Percentiles rank a stretch among this genome's conserved stretches.
Conservation (phyloP, 1,140 invertebrate genomes). For the Drosophila sulfurigaster region DNA sequence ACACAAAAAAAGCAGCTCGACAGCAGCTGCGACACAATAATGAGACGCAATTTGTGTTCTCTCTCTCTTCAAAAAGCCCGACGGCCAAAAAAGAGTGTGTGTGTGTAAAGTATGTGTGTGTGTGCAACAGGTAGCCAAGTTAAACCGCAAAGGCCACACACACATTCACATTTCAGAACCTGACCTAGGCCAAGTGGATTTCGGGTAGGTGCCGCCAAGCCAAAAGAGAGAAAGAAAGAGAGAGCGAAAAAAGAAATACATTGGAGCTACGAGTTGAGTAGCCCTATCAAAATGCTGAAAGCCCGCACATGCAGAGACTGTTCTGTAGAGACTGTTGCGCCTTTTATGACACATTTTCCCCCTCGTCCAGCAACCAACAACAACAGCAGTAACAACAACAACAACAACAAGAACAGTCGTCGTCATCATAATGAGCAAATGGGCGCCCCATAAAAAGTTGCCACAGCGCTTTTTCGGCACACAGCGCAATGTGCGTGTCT, state of each 20-base stretch:
- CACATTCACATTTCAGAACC: slow-evolving; percentile 50
- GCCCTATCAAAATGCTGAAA: slow-evolving; percentile 47
- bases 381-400: slow-evolving; percentile 12
- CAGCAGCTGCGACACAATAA: slow-evolving; percentile 64
- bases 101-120: slow-evolving; percentile 1
- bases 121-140: slow-evolving; percentile 71
- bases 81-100: slow-evolving; percentile 4
- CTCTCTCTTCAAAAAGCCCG: slow-evolving; percentile 35
- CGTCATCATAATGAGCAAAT: slow-evolving; percentile 57
- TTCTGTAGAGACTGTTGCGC: slow-evolving; percentile 33
- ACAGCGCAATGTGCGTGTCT: slow-evolving; percentile 46
- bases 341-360: slow-evolving; percentile 55
- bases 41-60: slow-evolving; percentile 56
- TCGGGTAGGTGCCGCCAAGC: slow-evolving; percentile 66
- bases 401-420: slow-evolving; percentile 24
- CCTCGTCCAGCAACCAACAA: background rate
- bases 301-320: slow-evolving; percentile 43
- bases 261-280: slow-evolving; percentile 41
- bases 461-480: slow-evolving; percentile 40
- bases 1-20: slow-evolving; percentile 13
- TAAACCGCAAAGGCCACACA: slow-evolving; percentile 73
- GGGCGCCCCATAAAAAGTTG: slow-evolving; percentile 59
- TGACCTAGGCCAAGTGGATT: slow-evolving; percentile 80
- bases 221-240: slow-evolving; percentile 5
- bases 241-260: slow-evolving; percentile 19